These are phyloP conservation scores for Lepus europaeus DNA, from an alignment of 2,113 vertebrate species.

Conservation along the genomic window DNA sequence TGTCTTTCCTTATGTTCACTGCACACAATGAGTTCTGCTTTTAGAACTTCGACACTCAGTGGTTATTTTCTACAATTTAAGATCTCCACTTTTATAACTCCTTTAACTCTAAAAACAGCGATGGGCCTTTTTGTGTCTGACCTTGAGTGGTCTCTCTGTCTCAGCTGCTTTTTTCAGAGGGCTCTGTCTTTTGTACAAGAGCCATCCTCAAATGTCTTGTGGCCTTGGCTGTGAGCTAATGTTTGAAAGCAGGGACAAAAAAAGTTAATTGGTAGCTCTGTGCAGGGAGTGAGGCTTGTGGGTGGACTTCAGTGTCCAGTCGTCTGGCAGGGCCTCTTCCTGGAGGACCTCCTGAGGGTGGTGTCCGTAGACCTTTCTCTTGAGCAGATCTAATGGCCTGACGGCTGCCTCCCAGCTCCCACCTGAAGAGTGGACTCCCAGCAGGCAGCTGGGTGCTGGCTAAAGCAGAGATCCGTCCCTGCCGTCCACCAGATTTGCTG, in stretches of 20 bases:
- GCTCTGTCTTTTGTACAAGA: not conserved
- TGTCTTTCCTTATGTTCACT: constrained; percentile 91
- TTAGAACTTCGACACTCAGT: constrained; percentile 88
- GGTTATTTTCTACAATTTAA: constrained; percentile 84
- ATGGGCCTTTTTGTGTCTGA: not conserved
- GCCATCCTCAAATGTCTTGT: not conserved
- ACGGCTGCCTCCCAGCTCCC: not conserved
- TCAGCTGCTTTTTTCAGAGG: not conserved
- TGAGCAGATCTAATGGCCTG: not conserved
- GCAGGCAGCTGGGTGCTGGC: not conserved
- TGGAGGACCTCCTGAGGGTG: not conserved
- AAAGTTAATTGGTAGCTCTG: not conserved
- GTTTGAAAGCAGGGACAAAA: constrained; percentile 49
- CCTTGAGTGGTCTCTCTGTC: not conserved
- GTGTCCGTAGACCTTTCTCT: not conserved
- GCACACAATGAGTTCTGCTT: constrained; percentile 89
- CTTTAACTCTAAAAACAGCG: constrained; percentile 78
- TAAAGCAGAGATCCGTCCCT: not conserved
- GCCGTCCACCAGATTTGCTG: not conserved
- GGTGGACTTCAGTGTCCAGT: not conserved
- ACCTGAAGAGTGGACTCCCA: not conserved
- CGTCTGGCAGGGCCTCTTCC: not conserved
- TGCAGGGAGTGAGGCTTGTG: not conserved
- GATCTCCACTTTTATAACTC: constrained; percentile 86
- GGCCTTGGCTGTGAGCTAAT: constrained; percentile 5